These are phyloP conservation scores for Tenthredo amoena DNA, from an alignment of 2,888 invertebrate species.

Conservation along the genomic window DNA sequence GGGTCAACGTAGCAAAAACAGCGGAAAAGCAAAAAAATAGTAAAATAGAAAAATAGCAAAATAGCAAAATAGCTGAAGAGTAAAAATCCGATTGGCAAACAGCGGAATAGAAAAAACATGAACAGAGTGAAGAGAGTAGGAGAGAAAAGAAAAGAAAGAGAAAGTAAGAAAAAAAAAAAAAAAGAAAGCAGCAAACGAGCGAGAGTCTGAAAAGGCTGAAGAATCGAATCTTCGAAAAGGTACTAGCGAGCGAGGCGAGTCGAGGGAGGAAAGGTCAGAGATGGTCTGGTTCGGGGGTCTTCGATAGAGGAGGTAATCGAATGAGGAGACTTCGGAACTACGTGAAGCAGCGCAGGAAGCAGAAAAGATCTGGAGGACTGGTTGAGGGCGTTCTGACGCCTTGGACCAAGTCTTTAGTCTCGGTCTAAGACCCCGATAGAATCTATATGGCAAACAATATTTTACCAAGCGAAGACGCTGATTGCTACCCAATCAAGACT, in stretches of 20 bases:
- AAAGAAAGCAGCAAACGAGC: not conserved
- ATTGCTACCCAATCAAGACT: slow-evolving; percentile 57
- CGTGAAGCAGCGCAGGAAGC: slow-evolving; percentile 12
- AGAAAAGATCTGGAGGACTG: not conserved
- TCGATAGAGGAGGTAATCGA: slow-evolving; percentile 19
- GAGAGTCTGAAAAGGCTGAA: not conserved
- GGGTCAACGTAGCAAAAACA: not conserved
- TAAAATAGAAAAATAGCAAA: not conserved
- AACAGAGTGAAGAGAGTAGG: not conserved
- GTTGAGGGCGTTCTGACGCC: not conserved
- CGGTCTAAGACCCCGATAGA: not conserved
- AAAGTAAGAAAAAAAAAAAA: not conserved
- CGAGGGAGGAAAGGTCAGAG: not conserved
- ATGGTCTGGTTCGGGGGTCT: not conserved
- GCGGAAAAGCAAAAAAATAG: not conserved
- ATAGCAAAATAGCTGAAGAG: not conserved
- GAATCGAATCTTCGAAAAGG: not conserved
- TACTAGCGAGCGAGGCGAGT: not conserved
- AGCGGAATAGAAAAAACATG: not conserved
- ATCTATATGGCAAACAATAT: slow-evolving; percentile 52
- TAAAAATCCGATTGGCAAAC: not conserved
- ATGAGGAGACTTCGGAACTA: slow-evolving; percentile 29
- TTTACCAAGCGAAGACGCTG: slow-evolving; percentile 53
- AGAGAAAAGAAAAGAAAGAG: not conserved
- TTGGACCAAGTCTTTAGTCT: not conserved